Percentiles rank a stretch among this genome's conserved stretches.
Conservation (phyloP, 2,113 vertebrate species). For the Oceanites oceanicus region DNA sequence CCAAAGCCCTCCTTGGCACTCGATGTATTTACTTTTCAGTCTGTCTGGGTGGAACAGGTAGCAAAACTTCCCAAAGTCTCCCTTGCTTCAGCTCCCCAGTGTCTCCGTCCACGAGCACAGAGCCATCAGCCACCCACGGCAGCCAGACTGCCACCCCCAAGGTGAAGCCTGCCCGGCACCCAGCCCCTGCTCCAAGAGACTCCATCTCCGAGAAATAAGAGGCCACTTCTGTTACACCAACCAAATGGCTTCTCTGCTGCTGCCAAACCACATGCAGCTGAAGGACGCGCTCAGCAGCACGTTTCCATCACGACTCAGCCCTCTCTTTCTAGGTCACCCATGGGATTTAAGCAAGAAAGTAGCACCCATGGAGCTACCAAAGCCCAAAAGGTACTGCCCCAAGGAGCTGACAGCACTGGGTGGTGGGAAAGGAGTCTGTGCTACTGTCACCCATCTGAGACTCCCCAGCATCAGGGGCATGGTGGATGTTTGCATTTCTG, state of each 20-base stretch:
- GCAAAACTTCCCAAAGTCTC: neutral
- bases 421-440: neutral
- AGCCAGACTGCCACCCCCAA: neutral
- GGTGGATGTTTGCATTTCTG: neutral
- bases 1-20: neutral
- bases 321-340: neutral
- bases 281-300: neutral
- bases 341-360: neutral
- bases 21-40: neutral
- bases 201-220: neutral
- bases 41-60: neutral
- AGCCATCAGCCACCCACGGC: accelerated
- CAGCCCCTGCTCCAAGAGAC: neutral
- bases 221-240: neutral
- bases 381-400: neutral
- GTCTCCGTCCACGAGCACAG: neutral
- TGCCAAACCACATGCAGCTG: neutral
- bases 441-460: neutral
- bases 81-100: neutral
- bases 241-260: neutral
- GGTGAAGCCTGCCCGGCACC: neutral
- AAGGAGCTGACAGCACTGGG: neutral
- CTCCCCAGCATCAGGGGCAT: neutral
- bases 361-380: neutral
- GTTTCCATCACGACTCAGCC: neutral